Percentiles rank a stretch among this genome's conserved stretches.
Conservation (phyloP, 2,797 vertebrate genomes). For the Leptatherina wallacei region DNA sequence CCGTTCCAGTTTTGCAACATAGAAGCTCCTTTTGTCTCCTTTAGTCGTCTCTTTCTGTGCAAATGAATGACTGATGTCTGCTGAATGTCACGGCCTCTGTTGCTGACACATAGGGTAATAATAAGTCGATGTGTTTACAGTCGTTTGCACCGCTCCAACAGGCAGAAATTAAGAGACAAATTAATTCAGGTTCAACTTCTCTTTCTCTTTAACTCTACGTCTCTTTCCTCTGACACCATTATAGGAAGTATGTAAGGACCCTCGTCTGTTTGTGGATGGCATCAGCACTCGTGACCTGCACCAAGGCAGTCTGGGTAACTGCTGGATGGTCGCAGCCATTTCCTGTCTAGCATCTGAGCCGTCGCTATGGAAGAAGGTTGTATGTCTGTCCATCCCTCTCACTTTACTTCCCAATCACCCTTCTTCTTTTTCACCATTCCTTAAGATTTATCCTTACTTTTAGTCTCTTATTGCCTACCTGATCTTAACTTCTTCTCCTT, state of each 20-base stretch:
- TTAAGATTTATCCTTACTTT: not conserved
- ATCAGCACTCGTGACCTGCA: conserved; percentile 89
- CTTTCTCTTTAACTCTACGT: fast-evolving
- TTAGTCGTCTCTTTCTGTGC: not conserved
- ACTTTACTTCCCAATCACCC: not conserved
- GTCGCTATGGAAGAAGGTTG: conserved; percentile 84
- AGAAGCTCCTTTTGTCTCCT: not conserved
- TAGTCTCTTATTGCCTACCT: not conserved
- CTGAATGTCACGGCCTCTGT: not conserved
- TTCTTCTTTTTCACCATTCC: not conserved
- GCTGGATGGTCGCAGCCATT: conserved; percentile 90
- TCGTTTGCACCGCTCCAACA: not conserved
- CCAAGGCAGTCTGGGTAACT: conserved; percentile 89
- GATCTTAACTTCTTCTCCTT: not conserved
- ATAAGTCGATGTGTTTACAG: not conserved
- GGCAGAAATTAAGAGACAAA: not conserved
- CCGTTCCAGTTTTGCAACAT: no score
- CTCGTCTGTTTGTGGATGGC: conserved; percentile 87
- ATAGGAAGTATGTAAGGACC: conserved; percentile 86
- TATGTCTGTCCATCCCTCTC: not conserved
- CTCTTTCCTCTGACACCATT: not conserved
- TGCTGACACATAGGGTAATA: not conserved
- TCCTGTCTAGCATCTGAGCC: conserved; percentile 86
- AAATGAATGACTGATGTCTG: not conserved
- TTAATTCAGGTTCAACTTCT: not conserved